Conservation (phyloP, 2,797 vertebrate species). For the Bucorvus abyssinicus region DNA sequence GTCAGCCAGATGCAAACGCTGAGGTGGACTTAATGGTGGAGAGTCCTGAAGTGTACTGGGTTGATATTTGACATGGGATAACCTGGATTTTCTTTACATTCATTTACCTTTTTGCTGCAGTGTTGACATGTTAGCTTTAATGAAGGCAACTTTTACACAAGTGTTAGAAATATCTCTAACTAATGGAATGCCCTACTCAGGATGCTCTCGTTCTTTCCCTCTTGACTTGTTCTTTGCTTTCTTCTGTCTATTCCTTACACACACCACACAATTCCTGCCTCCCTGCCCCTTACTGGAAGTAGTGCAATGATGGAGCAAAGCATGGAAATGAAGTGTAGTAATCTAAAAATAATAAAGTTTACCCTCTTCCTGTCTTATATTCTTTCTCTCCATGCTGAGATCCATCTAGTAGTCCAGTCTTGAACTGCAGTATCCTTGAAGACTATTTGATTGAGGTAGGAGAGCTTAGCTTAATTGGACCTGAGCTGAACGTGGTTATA, state of each 20-base stretch:
- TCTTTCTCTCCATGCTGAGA: background rate
- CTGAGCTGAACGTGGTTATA: background rate
- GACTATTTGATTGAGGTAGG: background rate
- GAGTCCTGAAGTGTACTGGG: background rate
- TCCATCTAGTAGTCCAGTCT: background rate
- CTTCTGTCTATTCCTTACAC: background rate
- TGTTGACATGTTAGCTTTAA: background rate
- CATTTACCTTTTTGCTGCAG: background rate
- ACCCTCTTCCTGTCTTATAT: background rate
- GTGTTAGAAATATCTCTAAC: background rate
- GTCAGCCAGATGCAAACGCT: background rate
- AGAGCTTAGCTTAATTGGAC: background rate
- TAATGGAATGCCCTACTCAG: constrained; percentile 30
- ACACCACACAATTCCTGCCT: no score
- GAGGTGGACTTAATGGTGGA: constrained; percentile 25
- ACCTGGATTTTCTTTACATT: constrained; percentile 31
- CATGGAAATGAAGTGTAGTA: background rate
- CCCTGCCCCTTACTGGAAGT: background rate
- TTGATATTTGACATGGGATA: constrained; percentile 21
- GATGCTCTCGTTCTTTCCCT: background rate
- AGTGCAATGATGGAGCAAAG: constrained; percentile 3
- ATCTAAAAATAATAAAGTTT: background rate
- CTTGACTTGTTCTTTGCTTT: background rate
- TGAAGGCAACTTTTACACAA: background rate
- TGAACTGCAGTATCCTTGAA: background rate